Base-by-base conservation (phyloP, 2,113 vertebrate genomes). In the Centropus bengalensis region DNA sequence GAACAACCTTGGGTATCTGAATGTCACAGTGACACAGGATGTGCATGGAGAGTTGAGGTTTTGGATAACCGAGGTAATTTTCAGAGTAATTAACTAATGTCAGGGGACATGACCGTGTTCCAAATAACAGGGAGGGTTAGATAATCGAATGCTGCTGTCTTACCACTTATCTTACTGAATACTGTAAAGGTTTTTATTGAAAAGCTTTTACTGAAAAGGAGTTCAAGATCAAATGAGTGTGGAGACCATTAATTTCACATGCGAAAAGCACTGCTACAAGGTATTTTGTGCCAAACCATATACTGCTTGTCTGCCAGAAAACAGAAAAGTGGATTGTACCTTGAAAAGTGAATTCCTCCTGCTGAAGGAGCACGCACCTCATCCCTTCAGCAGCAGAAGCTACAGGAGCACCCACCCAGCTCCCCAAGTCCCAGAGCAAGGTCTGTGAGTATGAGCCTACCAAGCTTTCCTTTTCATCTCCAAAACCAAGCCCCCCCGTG, bases 41-140 rank as follows among this genome's bases (percentile, higher is more conserved):
- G 91, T 91, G 91, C 70, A 73, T 68, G 86, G 83, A 89, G 75
- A 90, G 93, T 12, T 74, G 94, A 97, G 94, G 92, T 92, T 92
- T 94, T 93, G 94, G 91, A 95, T 59, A 97, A 96, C 92, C 9
- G 33, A 93, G 86, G 94, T 90, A 96, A 97, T 97, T 97, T 96
- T 95, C 93, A 97, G 88, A 93, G 88, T 94, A 97, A 97, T 96
- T 96, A 97, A 91, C 90, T 84, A 94, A 92, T 71, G 84, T 95
- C 95, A 88, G 81, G 91, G 79, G 94, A 97, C 87, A 91, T 2
- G 70, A 96, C 89, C 73, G 17, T 28, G 86, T 91, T 97, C 94
- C 94, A 96, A 96, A 84, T 88, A 96, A 92, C 91, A 80, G 93
- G 52, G 88, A 86, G 94, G 84, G 93, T 91, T 96, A 94, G 94